Conservation (phyloP, 2,113 vertebrate genomes). For the Donacobius atricapilla region DNA sequence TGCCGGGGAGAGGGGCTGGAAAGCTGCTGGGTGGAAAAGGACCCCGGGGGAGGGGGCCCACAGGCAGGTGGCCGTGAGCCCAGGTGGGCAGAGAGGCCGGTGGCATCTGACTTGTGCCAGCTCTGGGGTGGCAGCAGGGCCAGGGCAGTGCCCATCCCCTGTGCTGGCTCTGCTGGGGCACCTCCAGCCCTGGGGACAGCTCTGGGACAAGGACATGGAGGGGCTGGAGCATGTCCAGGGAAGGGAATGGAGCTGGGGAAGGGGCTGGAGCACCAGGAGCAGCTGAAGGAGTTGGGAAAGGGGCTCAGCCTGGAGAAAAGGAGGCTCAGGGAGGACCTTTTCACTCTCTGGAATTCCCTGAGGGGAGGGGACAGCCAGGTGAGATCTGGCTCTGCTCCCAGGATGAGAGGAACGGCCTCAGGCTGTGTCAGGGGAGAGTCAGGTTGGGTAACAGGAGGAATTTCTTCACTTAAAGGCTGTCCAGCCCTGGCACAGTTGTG, state of each 20-base stretch:
- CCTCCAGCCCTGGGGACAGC: rapidly evolving
- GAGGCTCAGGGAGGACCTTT: background rate
- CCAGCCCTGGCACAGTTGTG: background rate
- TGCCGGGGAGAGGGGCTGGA: background rate
- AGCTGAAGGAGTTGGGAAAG: background rate
- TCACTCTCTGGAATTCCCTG: background rate
- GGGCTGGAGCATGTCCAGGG: rapidly evolving
- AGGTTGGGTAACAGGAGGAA: background rate
- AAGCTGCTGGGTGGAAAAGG: background rate
- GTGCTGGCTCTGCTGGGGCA: background rate
- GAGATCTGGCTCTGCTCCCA: rapidly evolving
- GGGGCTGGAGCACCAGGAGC: background rate
- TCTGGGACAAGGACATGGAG: background rate
- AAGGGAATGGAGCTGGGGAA: background rate
- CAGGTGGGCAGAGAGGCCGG: background rate
- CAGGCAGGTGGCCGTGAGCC: background rate
- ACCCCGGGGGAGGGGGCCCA: background rate
- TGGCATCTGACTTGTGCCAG: background rate
- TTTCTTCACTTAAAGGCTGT: background rate
- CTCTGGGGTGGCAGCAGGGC: background rate
- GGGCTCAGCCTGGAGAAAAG: background rate
- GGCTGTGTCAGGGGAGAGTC: background rate
- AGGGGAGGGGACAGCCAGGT: rapidly evolving
- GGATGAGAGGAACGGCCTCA: rapidly evolving
- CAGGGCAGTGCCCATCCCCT: background rate